Evolutionary conservation across 2,797 vertebrate species (phyloP), one percentile per base, ranked within the genome.

Genomic region (Mormyrus proboscirostris): DNA sequence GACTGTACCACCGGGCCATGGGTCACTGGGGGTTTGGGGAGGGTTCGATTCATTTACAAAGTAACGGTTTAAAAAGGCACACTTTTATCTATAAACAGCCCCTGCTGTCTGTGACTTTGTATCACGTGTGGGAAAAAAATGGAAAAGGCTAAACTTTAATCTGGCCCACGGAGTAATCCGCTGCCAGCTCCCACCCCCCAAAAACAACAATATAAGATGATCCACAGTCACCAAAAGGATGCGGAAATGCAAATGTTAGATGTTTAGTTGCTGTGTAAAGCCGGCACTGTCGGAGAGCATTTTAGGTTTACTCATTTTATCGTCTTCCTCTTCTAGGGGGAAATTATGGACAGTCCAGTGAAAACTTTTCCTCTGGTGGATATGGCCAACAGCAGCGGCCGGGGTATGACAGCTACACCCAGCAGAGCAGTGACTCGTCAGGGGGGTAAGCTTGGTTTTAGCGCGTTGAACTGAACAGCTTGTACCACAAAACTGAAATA

Each of bases 371-470:
- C 6, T 76, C 91, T 84, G 65, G 38, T 59, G 91, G 88, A 7
- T 94, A 92, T 82, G 93, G 91, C 0, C 91, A 79, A 7, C 90
- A 38, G 1, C 89, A 41, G 2, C 94, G 88, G 86, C 95, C 89
- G 53, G 90, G 89, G 79, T 95, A 92, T 86, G 95, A 94, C 0
- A 90, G 51, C 88, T 97, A 94, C 29, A 92, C 93, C 19, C 95
- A 94, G 88, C 93, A 93, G 76, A 73, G 82, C 25, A 57, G 92
- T 0, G 92, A 93, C 7, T 92, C 95, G 0, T 91, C 95, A 0
- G 47, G 94, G 53, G 93, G 95, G 96, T 97, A 93, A 95, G 93
- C 49, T n/a, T 3, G 12, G 10, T n/a, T 82, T 47, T 47, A 86
- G 12, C 14, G 0, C 84, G 2, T 8, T 53, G 50, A 33, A 19